Evolutionary conservation across 2,113 vertebrate genomes (phyloP).

Genomic region (Crotophaga sulcirostris): DNA sequence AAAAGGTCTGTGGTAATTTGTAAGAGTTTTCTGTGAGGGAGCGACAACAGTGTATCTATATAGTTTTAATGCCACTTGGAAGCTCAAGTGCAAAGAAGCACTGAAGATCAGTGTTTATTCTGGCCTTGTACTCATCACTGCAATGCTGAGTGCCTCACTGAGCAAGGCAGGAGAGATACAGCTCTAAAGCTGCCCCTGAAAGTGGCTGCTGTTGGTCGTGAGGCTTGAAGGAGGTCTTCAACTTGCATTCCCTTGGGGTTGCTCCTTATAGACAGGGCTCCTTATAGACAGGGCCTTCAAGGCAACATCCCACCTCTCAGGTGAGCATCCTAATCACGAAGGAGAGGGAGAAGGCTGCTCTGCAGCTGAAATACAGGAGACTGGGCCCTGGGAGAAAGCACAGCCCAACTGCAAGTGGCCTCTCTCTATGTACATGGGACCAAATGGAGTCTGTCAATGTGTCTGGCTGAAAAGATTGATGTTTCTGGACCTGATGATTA

Average conservation of each 20-base stretch:
- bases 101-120: background rate
- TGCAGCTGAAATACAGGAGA: background rate
- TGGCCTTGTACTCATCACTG: background rate
- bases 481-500: background rate
- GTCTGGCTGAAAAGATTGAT: background rate
- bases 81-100: background rate
- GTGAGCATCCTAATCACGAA: background rate
- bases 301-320: background rate
- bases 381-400: background rate
- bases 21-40: background rate
- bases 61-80: background rate
- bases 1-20: background rate
- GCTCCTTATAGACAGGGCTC: background rate
- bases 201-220: background rate
- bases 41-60: background rate
- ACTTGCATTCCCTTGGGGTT: background rate
- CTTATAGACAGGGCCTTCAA: background rate
- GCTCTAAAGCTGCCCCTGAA: background rate
- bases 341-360: background rate
- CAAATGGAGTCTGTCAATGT: background rate
- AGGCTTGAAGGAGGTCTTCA: background rate
- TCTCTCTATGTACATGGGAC: background rate
- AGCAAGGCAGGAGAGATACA: background rate
- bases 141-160: background rate
- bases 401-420: background rate